phyloP scores from a whole-genome alignment of 2,888 invertebrate species.

The Pachliopta kotzebuea region DNA sequence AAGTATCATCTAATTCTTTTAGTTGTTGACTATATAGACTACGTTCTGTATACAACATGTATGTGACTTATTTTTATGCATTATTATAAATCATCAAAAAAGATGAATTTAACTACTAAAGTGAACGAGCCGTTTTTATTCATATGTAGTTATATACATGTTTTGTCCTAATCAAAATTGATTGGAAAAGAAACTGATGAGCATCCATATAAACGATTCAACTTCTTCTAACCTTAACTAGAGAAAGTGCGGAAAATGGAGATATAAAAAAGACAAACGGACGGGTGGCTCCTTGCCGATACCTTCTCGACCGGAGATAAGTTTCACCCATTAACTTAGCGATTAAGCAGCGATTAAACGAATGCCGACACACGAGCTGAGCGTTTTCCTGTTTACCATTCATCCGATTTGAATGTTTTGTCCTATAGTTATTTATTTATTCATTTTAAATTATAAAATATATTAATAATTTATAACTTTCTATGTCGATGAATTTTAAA shows the following conservation, averaged over 20 bases:
- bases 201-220: slow-evolving; percentile 20
- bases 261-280: slow-evolving; percentile 38
- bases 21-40: too few species aligned
- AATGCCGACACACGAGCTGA: slow-evolving; percentile 48
- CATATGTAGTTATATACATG: not conserved
- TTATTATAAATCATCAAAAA: too few species aligned
- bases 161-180: not conserved
- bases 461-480: not conserved
- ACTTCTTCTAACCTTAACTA: slow-evolving; percentile 32
- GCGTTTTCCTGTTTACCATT: slow-evolving; percentile 56
- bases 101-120: too few species aligned
- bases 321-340: slow-evolving; percentile 71
- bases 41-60: too few species aligned
- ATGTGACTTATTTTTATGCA: too few species aligned
- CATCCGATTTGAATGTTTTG: slow-evolving; percentile 32
- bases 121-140: too few species aligned
- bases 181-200: not conserved
- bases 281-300: slow-evolving; percentile 37
- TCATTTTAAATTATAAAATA: not conserved
- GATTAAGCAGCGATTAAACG: slow-evolving; percentile 65
- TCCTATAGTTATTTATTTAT: slow-evolving; percentile 7
- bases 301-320: slow-evolving; percentile 45
- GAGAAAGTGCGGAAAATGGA: slow-evolving; percentile 38
- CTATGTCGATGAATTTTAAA: too few species aligned
- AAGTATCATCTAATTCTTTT: too few species aligned